These are phyloP conservation scores for Acronicta leporina DNA, from an alignment of 2,888 invertebrate species.

Conservation along the genomic window DNA sequence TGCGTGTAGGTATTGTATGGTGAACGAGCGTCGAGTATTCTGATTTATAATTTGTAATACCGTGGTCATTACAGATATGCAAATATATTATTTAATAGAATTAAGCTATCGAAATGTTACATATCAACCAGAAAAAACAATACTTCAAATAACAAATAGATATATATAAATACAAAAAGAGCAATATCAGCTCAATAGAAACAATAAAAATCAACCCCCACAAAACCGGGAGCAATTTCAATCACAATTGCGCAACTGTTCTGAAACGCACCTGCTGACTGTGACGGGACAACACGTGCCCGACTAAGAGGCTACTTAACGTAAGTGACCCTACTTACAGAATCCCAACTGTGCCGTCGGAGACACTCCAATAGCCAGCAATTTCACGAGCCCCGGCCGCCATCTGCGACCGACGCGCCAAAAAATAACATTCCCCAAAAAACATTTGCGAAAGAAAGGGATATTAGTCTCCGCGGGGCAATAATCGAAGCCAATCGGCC, in stretches of 20 bases:
- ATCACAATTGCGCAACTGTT: constrained; percentile 76
- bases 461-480: constrained; percentile 88
- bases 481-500: constrained; percentile 88
- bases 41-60: constrained; percentile 5
- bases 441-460: constrained; percentile 86
- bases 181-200: constrained; percentile 65
- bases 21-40: constrained; percentile 37
- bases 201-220: constrained; percentile 74
- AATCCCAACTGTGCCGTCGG: constrained; percentile 68
- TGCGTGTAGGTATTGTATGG: constrained; percentile 50
- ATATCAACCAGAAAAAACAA: constrained; percentile 17
- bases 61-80: no score
- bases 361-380: constrained; percentile 76
- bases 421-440: constrained; percentile 87
- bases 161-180: constrained; percentile 54
- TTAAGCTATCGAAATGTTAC: background rate
- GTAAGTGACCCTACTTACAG: constrained; percentile 85
- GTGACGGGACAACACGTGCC: constrained; percentile 79
- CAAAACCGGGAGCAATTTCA: constrained; percentile 76
- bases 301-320: constrained; percentile 86
- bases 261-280: constrained; percentile 82
- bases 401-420: constrained; percentile 86
- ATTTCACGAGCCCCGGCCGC: constrained; percentile 80
- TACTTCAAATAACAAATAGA: constrained; percentile 17
- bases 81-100: background rate